Evolutionary conservation across 2,113 vertebrate genomes (phyloP), one percentile per base, ranked within the genome.

Genomic region (Protobothrops mucrosquamatus): DNA sequence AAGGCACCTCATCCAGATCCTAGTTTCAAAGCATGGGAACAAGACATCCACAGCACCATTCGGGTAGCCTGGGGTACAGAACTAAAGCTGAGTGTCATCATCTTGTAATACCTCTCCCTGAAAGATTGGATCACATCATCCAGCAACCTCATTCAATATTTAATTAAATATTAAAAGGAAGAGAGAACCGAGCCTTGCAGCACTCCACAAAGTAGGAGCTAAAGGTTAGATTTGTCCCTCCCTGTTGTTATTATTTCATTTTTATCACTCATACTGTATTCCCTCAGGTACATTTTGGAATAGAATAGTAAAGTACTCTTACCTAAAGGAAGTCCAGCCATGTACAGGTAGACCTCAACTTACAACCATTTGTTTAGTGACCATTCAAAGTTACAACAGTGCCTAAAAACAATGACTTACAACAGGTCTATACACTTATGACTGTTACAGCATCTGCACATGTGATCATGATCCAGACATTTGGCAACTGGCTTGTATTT

Each of bases 231-330:
- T 61, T 8, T 59, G 2, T 24, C 59, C 59, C 59, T 61, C 24
- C 59, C 59, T n/a, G 29, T 34, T 15, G 14, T 64, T 12, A 55
- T 55, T n/a, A 69, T 69, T n/a, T 29, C 4, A 29, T 93, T 29
- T 94, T 93, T 91, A 94, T 91, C 8, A 87, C 81, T 95, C 91
- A 96, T 95, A 94, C 85, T 95, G 94, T 93, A 93, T 2, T 64
- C 96, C 96, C 92, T 96, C 89, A 93, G 94, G 92, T 94, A 48
- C 93, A 93, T 55, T 94, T 96, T 1, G 89, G 87, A 95, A 92
- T 69, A 48, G 93, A 46, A 94, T 34, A 6, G 18, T 26, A 48
- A 86, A 87, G 4, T 56, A 22, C 39, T 54, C 22, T 81, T 52
- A 54, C 51, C 48, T n/a, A n/a, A 56, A 26, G 51, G 24, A n/a